These are phyloP conservation scores for Cheiracanthium punctorium DNA, from an alignment of 2,888 invertebrate species.

Conservation along the genomic window DNA sequence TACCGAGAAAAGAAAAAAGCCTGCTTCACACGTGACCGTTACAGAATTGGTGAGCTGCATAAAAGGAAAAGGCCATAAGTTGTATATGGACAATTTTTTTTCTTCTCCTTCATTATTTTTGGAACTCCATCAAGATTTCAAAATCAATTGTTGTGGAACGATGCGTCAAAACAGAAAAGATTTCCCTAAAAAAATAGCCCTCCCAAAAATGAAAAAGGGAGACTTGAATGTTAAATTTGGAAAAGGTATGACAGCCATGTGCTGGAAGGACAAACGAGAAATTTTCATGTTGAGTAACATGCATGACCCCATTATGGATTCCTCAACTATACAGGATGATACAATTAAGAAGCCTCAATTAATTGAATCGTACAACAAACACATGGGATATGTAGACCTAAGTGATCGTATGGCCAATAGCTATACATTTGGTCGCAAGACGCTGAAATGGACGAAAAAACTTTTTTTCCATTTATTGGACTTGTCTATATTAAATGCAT, in stretches of 20 bases:
- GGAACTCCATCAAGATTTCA: not conserved
- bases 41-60: not conserved
- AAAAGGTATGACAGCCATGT: constrained; percentile 18
- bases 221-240: not conserved
- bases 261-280: constrained; percentile 15
- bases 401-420: constrained; percentile 37
- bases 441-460: constrained; percentile 38
- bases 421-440: constrained; percentile 12
- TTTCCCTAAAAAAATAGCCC: constrained; percentile 1
- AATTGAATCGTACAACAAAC: constrained; percentile 6
- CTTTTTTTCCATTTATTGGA: constrained; percentile 30
- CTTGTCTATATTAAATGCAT: not conserved
- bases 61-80: constrained; percentile 27
- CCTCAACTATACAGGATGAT: too few relatives aligned
- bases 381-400: constrained; percentile 28
- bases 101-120: constrained; percentile 12
- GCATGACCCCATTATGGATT: not conserved
- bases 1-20: not conserved
- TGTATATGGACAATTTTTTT: constrained; percentile 33
- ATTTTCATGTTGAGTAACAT: constrained; percentile 24
- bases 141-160: constrained; percentile 21
- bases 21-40: not conserved
- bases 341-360: not conserved
- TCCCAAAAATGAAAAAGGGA: constrained; percentile 2
- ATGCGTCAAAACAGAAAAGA: constrained; percentile 13